A percentile compares a stretch with the other conserved stretches of the same genome.
These are phyloP conservation scores for Gambusia holbrooki DNA, from an alignment of 2,113 vertebrate species.

Conservation along the genomic window DNA sequence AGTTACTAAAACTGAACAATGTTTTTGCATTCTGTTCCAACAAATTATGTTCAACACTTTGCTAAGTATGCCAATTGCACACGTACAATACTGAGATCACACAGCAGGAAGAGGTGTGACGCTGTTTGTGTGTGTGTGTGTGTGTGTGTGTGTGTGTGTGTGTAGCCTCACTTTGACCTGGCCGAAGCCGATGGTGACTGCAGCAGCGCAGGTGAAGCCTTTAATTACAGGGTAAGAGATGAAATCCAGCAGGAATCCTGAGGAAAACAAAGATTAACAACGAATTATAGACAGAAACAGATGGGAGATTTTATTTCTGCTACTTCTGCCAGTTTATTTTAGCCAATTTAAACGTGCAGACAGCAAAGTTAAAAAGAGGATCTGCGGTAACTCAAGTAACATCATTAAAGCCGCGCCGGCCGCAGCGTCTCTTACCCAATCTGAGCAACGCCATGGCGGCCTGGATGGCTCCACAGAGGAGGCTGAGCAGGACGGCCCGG, in stretches of 20 bases:
- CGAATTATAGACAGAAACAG: neutral
- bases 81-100: neutral
- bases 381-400: neutral
- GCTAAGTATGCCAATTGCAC: too few relatives aligned
- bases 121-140: neutral
- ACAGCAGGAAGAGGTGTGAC: neutral
- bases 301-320: neutral
- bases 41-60: too few relatives aligned
- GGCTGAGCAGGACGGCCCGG: slow-evolving; percentile 86
- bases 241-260: slow-evolving; percentile 95
- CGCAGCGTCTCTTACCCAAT: slow-evolving; percentile 82
- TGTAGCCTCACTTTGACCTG: slow-evolving; percentile 89
- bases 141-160: slow-evolving; percentile 6
- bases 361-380: neutral
- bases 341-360: neutral
- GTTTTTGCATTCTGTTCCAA: too few relatives aligned
- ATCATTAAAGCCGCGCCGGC: too few relatives aligned
- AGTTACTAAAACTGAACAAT: too few relatives aligned
- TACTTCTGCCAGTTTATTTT: neutral
- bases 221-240: slow-evolving; percentile 94
- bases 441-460: slow-evolving; percentile 86
- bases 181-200: slow-evolving; percentile 91
- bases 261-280: slow-evolving; percentile 11
- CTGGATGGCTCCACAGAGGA: slow-evolving; percentile 91
- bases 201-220: slow-evolving; percentile 93